Percentiles rank a stretch among this genome's conserved stretches.
Evolutionary conservation across 2,797 vertebrate species (phyloP).

Genomic region (Notoglanidium macrostoma): DNA sequence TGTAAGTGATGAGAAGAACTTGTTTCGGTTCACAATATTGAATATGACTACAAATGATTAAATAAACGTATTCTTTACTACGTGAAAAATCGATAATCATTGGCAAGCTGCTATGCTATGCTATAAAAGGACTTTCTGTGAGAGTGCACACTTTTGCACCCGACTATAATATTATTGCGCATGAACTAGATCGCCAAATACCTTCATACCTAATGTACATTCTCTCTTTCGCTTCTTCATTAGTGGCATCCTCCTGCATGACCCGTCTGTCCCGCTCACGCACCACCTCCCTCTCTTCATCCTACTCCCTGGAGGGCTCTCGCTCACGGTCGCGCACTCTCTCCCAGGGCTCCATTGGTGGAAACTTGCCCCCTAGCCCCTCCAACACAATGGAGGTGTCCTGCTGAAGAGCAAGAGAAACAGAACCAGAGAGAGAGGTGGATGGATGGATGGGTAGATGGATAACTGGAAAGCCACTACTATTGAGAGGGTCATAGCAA

Average conservation of each 20-base stretch:
- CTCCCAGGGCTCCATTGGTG: slow-evolving; percentile 88
- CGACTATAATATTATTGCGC: neutral
- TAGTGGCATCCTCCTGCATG: slow-evolving; percentile 94
- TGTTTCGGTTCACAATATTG: neutral
- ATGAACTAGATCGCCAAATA: neutral
- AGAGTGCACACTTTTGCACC: neutral
- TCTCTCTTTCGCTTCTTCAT: neutral
- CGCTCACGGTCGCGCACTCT: slow-evolving; percentile 88
- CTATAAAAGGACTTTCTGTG: neutral
- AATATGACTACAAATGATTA: neutral
- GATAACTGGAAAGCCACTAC: slow-evolving; percentile 31
- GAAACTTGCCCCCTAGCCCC: slow-evolving; percentile 78
- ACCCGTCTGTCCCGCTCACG: slow-evolving; percentile 91
- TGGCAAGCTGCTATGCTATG: neutral
- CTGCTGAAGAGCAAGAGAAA: slow-evolving; percentile 73
- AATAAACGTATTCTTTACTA: neutral
- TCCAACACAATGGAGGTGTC: slow-evolving; percentile 92
- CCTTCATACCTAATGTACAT: neutral
- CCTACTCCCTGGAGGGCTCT: slow-evolving; percentile 84
- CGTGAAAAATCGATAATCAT: neutral
- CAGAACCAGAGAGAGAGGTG: slow-evolving; percentile 9
- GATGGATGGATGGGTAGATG: slow-evolving; percentile 47
- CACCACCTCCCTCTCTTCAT: slow-evolving; percentile 90
- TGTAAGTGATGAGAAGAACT: neutral
- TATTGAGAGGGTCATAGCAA: slow-evolving; percentile 29